Conservation (phyloP, 2,888 invertebrate species). For the Pseudococcus viburni region DNA sequence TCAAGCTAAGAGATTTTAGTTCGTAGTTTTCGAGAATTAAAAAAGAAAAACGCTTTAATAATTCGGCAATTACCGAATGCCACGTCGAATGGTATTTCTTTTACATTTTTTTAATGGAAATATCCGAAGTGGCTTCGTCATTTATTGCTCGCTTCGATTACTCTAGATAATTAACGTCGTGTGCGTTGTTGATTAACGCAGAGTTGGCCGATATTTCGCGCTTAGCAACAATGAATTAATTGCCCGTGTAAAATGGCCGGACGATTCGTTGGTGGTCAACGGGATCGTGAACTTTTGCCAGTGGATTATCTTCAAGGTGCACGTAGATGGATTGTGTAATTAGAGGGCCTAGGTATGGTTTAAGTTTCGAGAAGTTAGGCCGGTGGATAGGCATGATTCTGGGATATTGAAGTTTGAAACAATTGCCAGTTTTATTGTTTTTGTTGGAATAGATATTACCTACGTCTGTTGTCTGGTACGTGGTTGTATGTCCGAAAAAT, state of each 20-base stretch:
- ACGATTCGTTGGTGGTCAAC: conserved; percentile 42
- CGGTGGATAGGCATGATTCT: no score
- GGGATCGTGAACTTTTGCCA: conserved; percentile 37
- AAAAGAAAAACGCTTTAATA: conserved; percentile 24
- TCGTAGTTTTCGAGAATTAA: neutral
- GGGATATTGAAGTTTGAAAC: no score
- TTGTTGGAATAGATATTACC: no score
- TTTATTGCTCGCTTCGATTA: conserved; percentile 45
- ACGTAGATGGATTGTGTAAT: neutral
- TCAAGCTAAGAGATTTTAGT: conserved; percentile 30
- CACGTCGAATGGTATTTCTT: neutral
- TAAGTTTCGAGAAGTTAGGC: no score
- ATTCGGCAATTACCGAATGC: conserved; percentile 17
- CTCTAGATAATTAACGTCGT: conserved; percentile 33
- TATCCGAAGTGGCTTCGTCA: neutral
- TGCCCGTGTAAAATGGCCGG: neutral
- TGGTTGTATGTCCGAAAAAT: no score
- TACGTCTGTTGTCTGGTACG: no score
- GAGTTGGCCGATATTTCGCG: conserved; percentile 38
- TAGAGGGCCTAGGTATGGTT: neutral
- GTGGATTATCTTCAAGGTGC: neutral
- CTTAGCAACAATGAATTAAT: conserved; percentile 25
- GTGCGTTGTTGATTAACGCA: conserved; percentile 47
- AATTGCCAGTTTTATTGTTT: no score
- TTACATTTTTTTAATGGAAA: neutral